A percentile compares a stretch with the other conserved stretches of the same genome.
phyloP scores from a whole-genome alignment of 2,888 invertebrate species.

The Unio pictorum region DNA sequence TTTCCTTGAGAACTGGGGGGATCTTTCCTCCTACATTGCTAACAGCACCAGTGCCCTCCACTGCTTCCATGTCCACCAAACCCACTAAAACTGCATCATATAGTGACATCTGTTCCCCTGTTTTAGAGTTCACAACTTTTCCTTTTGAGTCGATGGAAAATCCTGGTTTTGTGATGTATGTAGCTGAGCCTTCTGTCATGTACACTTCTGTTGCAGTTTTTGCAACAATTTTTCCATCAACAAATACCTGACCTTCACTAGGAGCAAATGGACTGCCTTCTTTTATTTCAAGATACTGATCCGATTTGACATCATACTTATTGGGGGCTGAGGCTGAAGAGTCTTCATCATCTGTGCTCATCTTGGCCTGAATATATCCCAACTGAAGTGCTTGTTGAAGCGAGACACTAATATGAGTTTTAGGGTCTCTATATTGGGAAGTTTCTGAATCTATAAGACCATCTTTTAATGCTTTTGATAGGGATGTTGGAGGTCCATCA shows the following conservation, averaged over 20 bases:
- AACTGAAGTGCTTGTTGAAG: conserved; percentile 43
- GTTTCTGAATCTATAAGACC: conserved; percentile 83
- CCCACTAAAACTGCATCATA: conserved; percentile 43
- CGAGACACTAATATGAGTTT: conserved; percentile 77
- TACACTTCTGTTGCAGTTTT: conserved; percentile 55
- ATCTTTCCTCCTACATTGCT: conserved; percentile 21
- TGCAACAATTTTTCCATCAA: conserved; percentile 47
- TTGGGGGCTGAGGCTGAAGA: conserved; percentile 8
- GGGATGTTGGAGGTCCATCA: conserved; percentile 72
- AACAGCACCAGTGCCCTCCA: conserved; percentile 36
- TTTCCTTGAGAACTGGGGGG: conserved; percentile 23
- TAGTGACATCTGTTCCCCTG: conserved; percentile 45
- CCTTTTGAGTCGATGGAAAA: conserved; percentile 75
- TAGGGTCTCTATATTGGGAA: conserved; percentile 77
- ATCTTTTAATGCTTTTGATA: conserved; percentile 91
- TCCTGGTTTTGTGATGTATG: conserved; percentile 55
- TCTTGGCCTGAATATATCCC: conserved; percentile 45
- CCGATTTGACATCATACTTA: conserved; percentile 4
- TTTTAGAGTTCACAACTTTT: conserved; percentile 81
- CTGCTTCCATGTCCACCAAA: conserved; percentile 42
- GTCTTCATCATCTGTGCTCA: conserved; percentile 16
- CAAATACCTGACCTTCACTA: conserved; percentile 33
- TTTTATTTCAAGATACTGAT: conserved; percentile 20
- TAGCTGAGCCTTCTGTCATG: conserved; percentile 43
- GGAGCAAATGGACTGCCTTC: conserved; percentile 56